Evolutionary conservation across 2,888 invertebrate species (phyloP).

Genomic region (Cabera pusaria): DNA sequence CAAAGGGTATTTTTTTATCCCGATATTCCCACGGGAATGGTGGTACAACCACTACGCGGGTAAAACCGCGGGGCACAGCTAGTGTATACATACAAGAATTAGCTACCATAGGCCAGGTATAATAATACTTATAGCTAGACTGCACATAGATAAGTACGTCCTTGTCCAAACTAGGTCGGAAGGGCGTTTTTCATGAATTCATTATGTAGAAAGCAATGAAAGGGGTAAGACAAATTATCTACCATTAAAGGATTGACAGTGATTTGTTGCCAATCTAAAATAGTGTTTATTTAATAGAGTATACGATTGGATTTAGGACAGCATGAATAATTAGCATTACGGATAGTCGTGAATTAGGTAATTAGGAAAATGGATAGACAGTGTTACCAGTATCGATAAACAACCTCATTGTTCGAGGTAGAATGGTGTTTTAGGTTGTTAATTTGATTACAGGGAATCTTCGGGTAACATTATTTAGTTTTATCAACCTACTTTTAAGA

Average conservation of each 20-base stretch:
- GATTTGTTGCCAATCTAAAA: slow-evolving; percentile 36
- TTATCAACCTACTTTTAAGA: too few relatives aligned
- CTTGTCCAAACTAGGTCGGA: slow-evolving; percentile 19
- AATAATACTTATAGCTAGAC: too few relatives aligned
- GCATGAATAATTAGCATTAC: slow-evolving; percentile 25
- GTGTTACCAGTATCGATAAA: slow-evolving; percentile 9
- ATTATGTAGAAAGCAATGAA: slow-evolving; percentile 35
- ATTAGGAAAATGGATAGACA: slow-evolving; percentile 15
- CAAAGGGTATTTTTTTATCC: too few relatives aligned
- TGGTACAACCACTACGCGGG: too few relatives aligned
- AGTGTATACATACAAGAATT: too few relatives aligned
- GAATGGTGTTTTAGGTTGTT: too few relatives aligned
- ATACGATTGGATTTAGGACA: slow-evolving; percentile 27
- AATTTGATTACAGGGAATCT: too few relatives aligned
- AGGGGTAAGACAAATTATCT: slow-evolving; percentile 35
- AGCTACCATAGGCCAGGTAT: too few relatives aligned
- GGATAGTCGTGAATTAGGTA: slow-evolving; percentile 24
- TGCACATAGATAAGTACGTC: too few relatives aligned
- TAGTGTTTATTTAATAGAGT: slow-evolving; percentile 32
- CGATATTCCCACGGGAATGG: too few relatives aligned
- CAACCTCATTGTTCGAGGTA: neutral
- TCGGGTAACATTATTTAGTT: too few relatives aligned
- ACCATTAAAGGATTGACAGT: slow-evolving; percentile 34
- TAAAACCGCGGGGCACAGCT: too few relatives aligned
- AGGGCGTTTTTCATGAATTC: slow-evolving; percentile 32